A percentile compares a stretch with the other conserved stretches of the same genome.
phyloP scores from a whole-genome alignment of 2,888 invertebrate genomes.

The Drosophila lacicola region DNA sequence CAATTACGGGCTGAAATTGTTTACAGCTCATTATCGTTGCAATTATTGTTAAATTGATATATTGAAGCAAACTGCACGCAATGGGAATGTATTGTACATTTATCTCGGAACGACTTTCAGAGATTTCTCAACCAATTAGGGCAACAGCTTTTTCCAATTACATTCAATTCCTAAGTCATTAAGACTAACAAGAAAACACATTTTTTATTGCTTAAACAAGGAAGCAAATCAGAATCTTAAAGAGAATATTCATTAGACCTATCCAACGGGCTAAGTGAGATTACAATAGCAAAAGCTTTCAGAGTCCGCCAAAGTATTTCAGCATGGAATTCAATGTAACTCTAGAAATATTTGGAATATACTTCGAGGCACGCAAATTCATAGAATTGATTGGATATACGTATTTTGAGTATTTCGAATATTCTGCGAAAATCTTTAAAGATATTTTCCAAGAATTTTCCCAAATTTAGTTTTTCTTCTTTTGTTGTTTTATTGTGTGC shows the following conservation, averaged over 20 bases:
- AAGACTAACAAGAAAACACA: constrained; percentile 1
- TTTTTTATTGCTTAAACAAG: not conserved
- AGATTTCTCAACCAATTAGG: constrained; percentile 24
- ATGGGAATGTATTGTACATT: constrained; percentile 1
- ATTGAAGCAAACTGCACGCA: constrained; percentile 32
- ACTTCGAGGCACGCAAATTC: constrained; percentile 1
- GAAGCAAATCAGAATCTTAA: not conserved
- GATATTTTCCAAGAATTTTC: not conserved
- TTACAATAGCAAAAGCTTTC: not conserved
- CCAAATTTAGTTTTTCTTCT: not conserved
- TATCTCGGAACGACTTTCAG: constrained; percentile 16
- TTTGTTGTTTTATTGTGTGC: too few species aligned
- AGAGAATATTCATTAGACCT: not conserved
- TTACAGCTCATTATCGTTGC: constrained; percentile 30
- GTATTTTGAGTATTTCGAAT: not conserved
- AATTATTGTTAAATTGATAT: constrained; percentile 28
- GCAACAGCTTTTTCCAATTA: constrained; percentile 3
- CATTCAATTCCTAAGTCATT: constrained; percentile 21
- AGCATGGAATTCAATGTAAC: not conserved
- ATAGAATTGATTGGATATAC: not conserved
- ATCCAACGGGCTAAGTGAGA: too few species aligned
- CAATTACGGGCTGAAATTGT: constrained; percentile 23
- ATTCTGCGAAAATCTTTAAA: not conserved
- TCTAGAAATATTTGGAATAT: constrained; percentile 1
- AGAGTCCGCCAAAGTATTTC: not conserved